Evolutionary conservation across 2,888 invertebrate genomes (phyloP).

Genomic region (Caenorhabditis angaria): DNA sequence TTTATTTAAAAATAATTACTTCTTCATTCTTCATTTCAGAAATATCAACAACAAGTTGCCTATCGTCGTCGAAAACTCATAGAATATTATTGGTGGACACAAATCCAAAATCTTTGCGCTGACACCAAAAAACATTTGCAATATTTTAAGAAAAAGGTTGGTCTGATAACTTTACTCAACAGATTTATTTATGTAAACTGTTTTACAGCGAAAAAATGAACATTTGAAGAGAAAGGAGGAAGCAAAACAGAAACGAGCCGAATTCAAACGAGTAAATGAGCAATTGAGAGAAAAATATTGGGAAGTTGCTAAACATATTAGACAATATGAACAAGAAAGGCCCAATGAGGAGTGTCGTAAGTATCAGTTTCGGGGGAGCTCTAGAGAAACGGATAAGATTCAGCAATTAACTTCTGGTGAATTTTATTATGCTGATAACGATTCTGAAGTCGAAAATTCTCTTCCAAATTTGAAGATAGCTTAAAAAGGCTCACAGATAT

Average conservation of each 20-base stretch:
- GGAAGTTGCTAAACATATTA: background rate
- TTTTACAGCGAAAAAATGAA: background rate
- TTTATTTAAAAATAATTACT: no score
- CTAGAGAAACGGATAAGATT: no score
- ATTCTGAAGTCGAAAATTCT: no score
- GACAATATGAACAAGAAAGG: background rate
- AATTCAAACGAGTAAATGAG: background rate
- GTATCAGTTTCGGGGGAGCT: no score
- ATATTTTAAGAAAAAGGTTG: background rate
- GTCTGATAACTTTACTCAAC: background rate
- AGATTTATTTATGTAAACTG: background rate
- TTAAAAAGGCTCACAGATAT: no score
- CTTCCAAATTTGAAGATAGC: no score
- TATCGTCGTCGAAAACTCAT: background rate
- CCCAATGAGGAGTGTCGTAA: background rate
- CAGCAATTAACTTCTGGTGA: no score
- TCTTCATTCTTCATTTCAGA: slow-evolving; percentile 1
- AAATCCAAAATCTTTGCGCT: slow-evolving; percentile 3
- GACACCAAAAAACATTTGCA: background rate
- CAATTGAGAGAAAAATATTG: background rate
- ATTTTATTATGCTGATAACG: no score
- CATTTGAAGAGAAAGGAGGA: background rate
- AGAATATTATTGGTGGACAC: background rate
- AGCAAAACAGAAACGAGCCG: background rate
- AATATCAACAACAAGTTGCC: slow-evolving; percentile 2